Conservation (phyloP, 2,888 invertebrate genomes). For the Heliconius erato region DNA sequence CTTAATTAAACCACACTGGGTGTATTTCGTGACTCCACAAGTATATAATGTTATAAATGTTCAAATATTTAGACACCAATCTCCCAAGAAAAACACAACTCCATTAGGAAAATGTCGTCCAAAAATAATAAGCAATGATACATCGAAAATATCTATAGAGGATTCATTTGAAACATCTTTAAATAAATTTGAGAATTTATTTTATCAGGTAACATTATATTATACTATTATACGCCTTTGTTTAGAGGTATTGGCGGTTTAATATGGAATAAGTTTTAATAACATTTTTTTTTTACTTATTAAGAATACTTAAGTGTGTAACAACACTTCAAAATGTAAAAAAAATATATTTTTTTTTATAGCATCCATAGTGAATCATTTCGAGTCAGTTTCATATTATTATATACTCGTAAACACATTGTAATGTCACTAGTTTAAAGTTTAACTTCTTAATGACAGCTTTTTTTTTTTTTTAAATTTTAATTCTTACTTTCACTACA, state of each 20-base stretch:
- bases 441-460: neutral
- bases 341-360: too few species aligned
- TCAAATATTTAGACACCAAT: neutral
- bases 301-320: too few species aligned
- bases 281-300: neutral
- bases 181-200: conserved; percentile 60
- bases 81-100: neutral
- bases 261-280: neutral
- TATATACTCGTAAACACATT: neutral
- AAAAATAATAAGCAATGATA: neutral
- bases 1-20: neutral
- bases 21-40: conserved; percentile 4
- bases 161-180: conserved; percentile 51
- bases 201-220: conserved; percentile 59
- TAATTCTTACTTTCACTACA: too few species aligned
- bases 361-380: neutral
- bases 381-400: neutral
- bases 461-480: too few species aligned
- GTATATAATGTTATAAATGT: conserved; percentile 8
- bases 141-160: neutral
- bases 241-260: neutral
- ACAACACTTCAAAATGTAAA: too few species aligned
- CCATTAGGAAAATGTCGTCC: neutral
- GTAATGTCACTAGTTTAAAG: neutral
- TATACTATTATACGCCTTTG: neutral